Evolutionary conservation across 2,888 invertebrate species (phyloP).

Genomic region (Bugula neritina): DNA sequence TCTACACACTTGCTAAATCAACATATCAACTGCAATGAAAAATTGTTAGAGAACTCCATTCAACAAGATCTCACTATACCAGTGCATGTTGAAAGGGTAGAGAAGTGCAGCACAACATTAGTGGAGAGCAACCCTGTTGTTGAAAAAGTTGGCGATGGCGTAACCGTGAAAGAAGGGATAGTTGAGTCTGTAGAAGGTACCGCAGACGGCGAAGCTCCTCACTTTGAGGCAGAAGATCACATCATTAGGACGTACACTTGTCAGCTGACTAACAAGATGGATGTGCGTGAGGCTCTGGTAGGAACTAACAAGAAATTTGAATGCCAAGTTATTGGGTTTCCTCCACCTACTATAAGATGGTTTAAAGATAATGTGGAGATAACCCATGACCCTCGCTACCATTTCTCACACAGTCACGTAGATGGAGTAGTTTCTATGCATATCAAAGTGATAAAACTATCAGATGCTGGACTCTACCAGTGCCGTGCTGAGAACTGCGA

Average conservation of each 20-base stretch:
- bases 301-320: constrained; percentile 25
- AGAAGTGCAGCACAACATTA: too few species aligned
- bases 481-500: constrained; percentile 51
- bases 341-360: constrained; percentile 50
- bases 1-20: too few species aligned
- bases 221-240: too few species aligned
- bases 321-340: constrained; percentile 43
- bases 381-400: constrained; percentile 41
- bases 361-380: constrained; percentile 50
- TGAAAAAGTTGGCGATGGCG: too few species aligned
- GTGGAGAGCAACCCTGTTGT: too few species aligned
- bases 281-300: constrained; percentile 20
- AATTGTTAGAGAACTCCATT: too few species aligned
- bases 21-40: too few species aligned
- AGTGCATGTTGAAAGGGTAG: too few species aligned
- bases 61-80: too few species aligned
- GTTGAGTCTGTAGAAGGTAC: too few species aligned
- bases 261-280: constrained; percentile 4
- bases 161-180: too few species aligned
- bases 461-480: constrained; percentile 49
- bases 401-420: constrained; percentile 34
- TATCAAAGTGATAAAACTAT: constrained; percentile 40
- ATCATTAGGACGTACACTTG: constrained; percentile 16
- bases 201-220: too few species aligned
- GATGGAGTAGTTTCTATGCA: constrained; percentile 45